These are phyloP conservation scores for Antheraea assamensis DNA, from an alignment of 2,888 invertebrate genomes.

Conservation along the genomic window DNA sequence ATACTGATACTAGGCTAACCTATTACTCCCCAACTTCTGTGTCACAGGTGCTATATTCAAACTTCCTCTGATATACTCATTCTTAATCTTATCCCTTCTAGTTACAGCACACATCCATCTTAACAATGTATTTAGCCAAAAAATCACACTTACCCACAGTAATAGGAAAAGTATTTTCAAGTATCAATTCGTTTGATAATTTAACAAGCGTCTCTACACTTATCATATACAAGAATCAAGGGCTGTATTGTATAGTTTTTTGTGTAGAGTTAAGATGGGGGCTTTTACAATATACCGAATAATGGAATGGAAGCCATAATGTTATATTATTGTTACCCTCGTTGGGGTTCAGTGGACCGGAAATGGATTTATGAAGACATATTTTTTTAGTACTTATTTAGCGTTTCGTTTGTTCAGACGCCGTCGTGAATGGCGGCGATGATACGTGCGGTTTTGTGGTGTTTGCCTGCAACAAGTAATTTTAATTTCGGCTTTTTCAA, in stretches of 20 bases:
- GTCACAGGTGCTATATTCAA: no score
- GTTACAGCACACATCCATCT: no score
- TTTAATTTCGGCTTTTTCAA: no score
- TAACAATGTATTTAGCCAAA: neutral
- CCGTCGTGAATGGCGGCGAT: neutral
- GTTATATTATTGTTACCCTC: constrained; percentile 22
- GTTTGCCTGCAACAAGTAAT: no score
- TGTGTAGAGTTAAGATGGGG: constrained; percentile 28
- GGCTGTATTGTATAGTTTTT: constrained; percentile 19
- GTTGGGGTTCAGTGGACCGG: constrained; percentile 26
- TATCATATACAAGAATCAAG: constrained; percentile 19
- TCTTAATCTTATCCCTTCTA: no score
- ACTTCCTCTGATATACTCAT: no score
- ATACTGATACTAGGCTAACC: no score
- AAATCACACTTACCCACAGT: neutral
- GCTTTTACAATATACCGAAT: constrained; percentile 61
- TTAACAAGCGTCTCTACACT: constrained; percentile 7
- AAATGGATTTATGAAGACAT: neutral
- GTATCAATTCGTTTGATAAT: constrained; percentile 3
- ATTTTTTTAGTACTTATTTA: neutral
- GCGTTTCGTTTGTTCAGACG: neutral
- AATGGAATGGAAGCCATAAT: constrained; percentile 52
- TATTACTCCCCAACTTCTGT: no score
- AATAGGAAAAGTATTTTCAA: neutral
- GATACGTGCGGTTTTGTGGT: no score